Evolutionary conservation across 2,797 vertebrate species (phyloP).

Genomic region (Acridotheres tristis): DNA sequence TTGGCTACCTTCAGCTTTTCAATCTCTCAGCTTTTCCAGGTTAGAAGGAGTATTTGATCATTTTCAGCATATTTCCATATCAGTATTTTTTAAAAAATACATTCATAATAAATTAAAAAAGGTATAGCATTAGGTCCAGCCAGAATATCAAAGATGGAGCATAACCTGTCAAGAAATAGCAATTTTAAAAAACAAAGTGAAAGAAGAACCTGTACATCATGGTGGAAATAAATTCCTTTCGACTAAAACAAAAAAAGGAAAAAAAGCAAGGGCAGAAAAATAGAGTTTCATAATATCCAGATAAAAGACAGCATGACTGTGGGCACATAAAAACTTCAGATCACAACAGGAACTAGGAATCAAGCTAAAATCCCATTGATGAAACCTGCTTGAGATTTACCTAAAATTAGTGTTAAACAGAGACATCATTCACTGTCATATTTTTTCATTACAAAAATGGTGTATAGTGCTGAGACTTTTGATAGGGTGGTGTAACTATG

Average conservation of each 20-base stretch:
- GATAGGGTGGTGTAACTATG: fast-evolving
- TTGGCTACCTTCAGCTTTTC: constrained; percentile 28
- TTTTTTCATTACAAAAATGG: not conserved
- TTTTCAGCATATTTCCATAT: constrained; percentile 32
- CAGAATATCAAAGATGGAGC: constrained; percentile 4
- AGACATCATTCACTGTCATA: not conserved
- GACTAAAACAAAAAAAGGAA: not conserved
- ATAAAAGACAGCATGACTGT: not conserved
- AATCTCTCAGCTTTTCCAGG: not conserved
- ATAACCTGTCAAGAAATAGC: not conserved
- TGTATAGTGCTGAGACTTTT: not conserved
- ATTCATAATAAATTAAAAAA: constrained; percentile 11
- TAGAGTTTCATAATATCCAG: not conserved
- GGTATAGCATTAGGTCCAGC: not conserved
- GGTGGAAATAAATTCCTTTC: not conserved
- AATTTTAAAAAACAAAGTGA: not conserved
- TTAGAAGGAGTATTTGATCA: constrained; percentile 30
- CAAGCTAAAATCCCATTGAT: not conserved
- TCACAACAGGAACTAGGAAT: not conserved
- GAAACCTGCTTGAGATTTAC: not conserved
- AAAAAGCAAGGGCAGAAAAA: not conserved
- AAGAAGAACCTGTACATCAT: not conserved
- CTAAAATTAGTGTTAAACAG: not conserved
- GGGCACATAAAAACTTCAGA: not conserved
- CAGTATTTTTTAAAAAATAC: not conserved